phyloP scores from a whole-genome alignment of 1,140 invertebrate species.

The Aphelinus certus region DNA sequence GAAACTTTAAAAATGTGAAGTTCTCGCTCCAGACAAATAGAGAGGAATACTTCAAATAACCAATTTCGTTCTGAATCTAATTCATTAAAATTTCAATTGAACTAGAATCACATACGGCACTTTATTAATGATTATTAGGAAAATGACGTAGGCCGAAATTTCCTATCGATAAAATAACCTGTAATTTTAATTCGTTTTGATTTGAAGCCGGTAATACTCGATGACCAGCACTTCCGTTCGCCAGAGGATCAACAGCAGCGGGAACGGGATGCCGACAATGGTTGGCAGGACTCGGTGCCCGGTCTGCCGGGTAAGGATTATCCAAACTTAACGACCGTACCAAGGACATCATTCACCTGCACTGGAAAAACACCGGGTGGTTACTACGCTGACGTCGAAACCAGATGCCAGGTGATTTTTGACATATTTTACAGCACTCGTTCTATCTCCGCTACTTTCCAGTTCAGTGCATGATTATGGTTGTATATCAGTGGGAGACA shows the following conservation, averaged over 20 bases:
- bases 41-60: too few species aligned
- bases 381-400: conserved; percentile 71
- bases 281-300: conserved; percentile 62
- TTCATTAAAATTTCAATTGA: too few species aligned
- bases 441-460: background rate
- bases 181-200: background rate
- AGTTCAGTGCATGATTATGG: background rate
- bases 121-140: too few species aligned
- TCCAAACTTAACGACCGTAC: conserved; percentile 66
- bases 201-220: conserved; percentile 17
- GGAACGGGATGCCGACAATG: conserved; percentile 5
- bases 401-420: conserved; percentile 61
- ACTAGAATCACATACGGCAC: too few species aligned
- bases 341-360: conserved; percentile 70
- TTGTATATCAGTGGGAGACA: background rate
- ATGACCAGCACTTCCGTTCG: conserved; percentile 15
- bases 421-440: conserved; percentile 9
- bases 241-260: background rate
- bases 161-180: too few species aligned
- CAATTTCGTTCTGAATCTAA: too few species aligned
- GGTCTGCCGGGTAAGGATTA: conserved; percentile 68
- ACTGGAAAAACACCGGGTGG: conserved; percentile 69
- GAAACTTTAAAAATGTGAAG: background rate
- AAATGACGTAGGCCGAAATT: too few species aligned
- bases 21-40: background rate